phyloP scores from a whole-genome alignment of 2,113 vertebrate genomes.

The Miniopterus natalensis region DNA sequence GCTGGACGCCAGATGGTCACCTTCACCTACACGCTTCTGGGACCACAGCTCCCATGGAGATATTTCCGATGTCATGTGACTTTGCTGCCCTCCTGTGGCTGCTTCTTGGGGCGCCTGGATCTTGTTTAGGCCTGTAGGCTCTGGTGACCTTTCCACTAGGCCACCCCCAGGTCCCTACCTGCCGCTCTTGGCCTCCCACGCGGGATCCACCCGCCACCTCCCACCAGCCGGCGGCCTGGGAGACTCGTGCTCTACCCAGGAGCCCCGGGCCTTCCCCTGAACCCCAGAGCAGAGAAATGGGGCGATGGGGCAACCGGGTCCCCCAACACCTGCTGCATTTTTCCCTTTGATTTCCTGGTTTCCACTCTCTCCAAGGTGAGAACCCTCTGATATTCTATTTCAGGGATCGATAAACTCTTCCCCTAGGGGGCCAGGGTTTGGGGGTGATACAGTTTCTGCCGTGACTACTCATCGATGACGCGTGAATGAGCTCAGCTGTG shows the following conservation, averaged over 20 bases:
- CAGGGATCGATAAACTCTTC: not conserved
- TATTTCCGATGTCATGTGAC: conserved; percentile 73
- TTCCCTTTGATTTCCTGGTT: not conserved
- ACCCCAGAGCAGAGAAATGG: not conserved
- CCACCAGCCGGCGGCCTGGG: not conserved
- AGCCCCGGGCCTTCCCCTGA: not conserved
- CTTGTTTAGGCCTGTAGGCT: not conserved
- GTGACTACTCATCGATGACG: not conserved
- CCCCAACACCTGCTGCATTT: not conserved
- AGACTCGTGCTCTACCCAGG: not conserved
- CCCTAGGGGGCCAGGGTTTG: too few relatives aligned
- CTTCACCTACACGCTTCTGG: not conserved
- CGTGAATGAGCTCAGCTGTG: not conserved
- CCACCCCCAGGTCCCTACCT: not conserved
- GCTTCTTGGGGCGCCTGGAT: conserved; percentile 68
- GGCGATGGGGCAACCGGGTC: not conserved
- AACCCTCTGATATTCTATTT: not conserved
- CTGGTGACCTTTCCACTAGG: not conserved
- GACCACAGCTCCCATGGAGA: not conserved
- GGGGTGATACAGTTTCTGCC: not conserved
- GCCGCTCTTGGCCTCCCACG: not conserved
- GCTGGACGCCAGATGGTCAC: not conserved
- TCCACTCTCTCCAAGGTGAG: not conserved
- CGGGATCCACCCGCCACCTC: not conserved
- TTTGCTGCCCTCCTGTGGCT: conserved; percentile 85